phyloP scores from a whole-genome alignment of 1,140 invertebrate species.

The Drosophila ananassae region DNA sequence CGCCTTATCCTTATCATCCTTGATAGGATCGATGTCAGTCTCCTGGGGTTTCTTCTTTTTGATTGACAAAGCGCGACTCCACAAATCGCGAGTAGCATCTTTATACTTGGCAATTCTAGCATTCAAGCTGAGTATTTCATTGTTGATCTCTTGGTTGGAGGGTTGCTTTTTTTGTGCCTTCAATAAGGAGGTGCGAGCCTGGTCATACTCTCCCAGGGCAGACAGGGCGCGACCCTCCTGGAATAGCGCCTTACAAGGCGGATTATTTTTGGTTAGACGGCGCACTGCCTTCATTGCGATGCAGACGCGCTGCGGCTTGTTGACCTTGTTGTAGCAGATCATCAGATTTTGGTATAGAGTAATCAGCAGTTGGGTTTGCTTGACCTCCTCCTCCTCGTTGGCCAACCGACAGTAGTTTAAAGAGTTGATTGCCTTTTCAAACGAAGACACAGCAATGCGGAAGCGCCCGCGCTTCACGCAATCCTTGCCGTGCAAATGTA shows the following conservation, averaged over 20 bases:
- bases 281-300: slow-evolving; percentile 86
- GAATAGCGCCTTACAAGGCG: slow-evolving; percentile 86
- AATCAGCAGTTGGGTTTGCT: slow-evolving; percentile 86
- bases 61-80: slow-evolving; percentile 45
- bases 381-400: slow-evolving; percentile 87
- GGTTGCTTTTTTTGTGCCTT: slow-evolving; percentile 54
- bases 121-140: slow-evolving; percentile 41
- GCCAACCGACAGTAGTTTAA: slow-evolving; percentile 86
- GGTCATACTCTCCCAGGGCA: slow-evolving; percentile 84
- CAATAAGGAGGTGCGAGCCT: slow-evolving; percentile 35
- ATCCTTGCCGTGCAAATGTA: slow-evolving; percentile 78
- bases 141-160: slow-evolving; percentile 52
- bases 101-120: slow-evolving; percentile 52
- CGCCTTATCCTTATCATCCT: slow-evolving; percentile 10
- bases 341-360: slow-evolving; percentile 88
- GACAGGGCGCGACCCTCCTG: slow-evolving; percentile 86
- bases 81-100: slow-evolving; percentile 40
- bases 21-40: neutral
- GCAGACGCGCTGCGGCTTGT: slow-evolving; percentile 86
- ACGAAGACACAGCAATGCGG: slow-evolving; percentile 79
- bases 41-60: neutral
- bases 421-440: slow-evolving; percentile 80
- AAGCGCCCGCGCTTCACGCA: slow-evolving; percentile 67
- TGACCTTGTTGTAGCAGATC: slow-evolving; percentile 88
- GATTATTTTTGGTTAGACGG: slow-evolving; percentile 83